Base-by-base conservation (phyloP, 2,113 vertebrate species). In the Alligator mississippiensis region DNA sequence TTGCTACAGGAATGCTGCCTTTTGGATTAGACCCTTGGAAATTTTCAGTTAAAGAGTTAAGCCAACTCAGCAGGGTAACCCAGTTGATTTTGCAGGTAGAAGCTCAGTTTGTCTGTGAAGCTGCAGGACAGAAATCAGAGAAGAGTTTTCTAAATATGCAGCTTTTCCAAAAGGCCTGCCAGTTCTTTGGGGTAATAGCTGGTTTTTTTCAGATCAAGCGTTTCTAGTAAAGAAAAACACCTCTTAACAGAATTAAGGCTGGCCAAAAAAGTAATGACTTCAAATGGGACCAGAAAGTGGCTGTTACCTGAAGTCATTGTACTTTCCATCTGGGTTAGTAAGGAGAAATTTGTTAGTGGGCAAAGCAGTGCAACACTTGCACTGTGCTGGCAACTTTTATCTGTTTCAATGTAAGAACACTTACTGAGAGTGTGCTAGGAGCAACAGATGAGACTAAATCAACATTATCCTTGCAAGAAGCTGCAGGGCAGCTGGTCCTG, bases 391-490 rank as follows among this genome's bases (percentile, higher is more conserved):
- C 22, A 92, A 24, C 2, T 57, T 80, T 76, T 47, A 3, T 85
- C 24, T 72, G 70, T 38, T 90, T 90, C 72, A 61, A 60, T 38
- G 70, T 24, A 38, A 47, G 47, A 74, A 22, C 34, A 30, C 34
- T 60, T 72, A 5, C 15, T 0, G 6, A 82, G 59, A 47, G 27
- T 5, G 30, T 77, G 88, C 21, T 22, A 77, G 47, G 76, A 90
- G 62, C 11, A 81, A 84, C 57, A 80, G 84, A 54, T 61, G 27
- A 3, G 9, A 30, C n/a, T 34, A 82, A 77, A n/a, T 18, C 10
- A 18, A 11, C 1, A 22, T 80, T 68, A 74, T 70, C 24, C 16
- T 55, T 25, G 0, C 0, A 66, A 27, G 25, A 59, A 47, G 9
- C 61, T 62, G 58, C 18, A 87, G 47, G 75, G 34, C 88, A 94